These are phyloP conservation scores for Parauchenoglanis ngamensis DNA, from an alignment of 2,797 vertebrate genomes.

Conservation along the genomic window DNA sequence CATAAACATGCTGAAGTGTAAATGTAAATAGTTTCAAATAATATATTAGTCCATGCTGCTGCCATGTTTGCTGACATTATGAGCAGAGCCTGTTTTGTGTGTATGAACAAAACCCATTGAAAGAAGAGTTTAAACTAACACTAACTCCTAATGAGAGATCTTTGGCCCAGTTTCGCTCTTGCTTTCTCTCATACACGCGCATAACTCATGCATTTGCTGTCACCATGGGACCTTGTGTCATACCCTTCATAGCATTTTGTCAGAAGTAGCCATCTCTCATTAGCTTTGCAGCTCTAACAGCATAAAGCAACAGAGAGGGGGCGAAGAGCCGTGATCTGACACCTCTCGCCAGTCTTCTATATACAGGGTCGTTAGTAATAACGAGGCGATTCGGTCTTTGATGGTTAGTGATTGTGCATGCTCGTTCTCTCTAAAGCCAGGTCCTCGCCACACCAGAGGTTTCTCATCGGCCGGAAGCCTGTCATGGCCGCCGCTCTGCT, in stretches of 20 bases:
- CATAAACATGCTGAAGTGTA: background rate
- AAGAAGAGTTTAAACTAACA: slow-evolving; percentile 43
- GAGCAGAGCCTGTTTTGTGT: background rate
- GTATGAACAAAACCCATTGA: slow-evolving; percentile 1
- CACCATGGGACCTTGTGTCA: slow-evolving; percentile 63
- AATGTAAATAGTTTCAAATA: background rate
- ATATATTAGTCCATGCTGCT: background rate
- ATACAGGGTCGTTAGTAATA: slow-evolving; percentile 61
- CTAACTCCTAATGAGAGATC: slow-evolving; percentile 46
- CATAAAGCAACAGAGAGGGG: slow-evolving; percentile 31
- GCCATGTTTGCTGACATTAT: background rate
- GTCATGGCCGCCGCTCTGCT: slow-evolving; percentile 86
- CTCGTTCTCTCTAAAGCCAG: slow-evolving; percentile 53
- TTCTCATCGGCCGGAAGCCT: slow-evolving; percentile 77
- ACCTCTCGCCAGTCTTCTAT: slow-evolving; percentile 64
- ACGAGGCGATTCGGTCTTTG: slow-evolving; percentile 52
- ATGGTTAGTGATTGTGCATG: slow-evolving; percentile 60
- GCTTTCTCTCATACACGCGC: background rate
- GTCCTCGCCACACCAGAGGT: slow-evolving; percentile 69
- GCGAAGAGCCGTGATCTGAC: slow-evolving; percentile 54
- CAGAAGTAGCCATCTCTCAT: slow-evolving; percentile 70
- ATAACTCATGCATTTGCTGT: slow-evolving; percentile 17
- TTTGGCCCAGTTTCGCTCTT: slow-evolving; percentile 42
- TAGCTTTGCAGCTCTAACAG: slow-evolving; percentile 57
- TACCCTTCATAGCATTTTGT: slow-evolving; percentile 65